Base-by-base conservation (phyloP, 2,888 invertebrate species). In the Colletes collaris region DNA sequence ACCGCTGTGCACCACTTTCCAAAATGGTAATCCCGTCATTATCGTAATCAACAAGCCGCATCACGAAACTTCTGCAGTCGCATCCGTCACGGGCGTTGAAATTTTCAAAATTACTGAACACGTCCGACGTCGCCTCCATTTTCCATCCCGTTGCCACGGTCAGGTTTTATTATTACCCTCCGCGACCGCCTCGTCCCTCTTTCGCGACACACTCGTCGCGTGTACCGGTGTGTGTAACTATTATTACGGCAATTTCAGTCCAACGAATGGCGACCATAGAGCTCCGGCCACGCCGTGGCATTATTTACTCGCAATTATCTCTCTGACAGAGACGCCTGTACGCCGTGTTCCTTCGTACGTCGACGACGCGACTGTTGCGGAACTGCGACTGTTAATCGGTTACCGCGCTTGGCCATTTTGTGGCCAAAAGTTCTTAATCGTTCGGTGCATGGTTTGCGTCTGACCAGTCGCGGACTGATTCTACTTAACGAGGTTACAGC, bases 281-380 rank as follows among this genome's bases (percentile, higher is more conserved):
- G 59, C 35, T 0, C 75, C 11, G 59, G 50, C 78, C 78, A n/a
- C 78, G 70, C 56, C 27, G 46, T 16, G 56, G 78, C 77, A 76
- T 78, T 78, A 78, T 78, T 78, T 78, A 78, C 78, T 70, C 76
- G 78, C 70, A 70, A 78, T 78, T 78, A 78, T 76, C 76, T 73
- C 78, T 78, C 76, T 78, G 78, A 78, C 76, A 70, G 78, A 75
- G 64, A 75, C 58, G 68, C 49, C 49, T 52, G 44, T 11, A 6
- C 35, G 37, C 5, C 55, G 50, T 44, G 37, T 27, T 62, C 52
- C 67, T 63, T 75, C 76, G 62, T 44, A 49, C 64, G 77, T 68
- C 77, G 68, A 52, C 63, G 8, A 37, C 40, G 49, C 63, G 59
- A 75, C 53, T 40, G 10, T 58, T 59, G 10, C 58, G 62, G 40